phyloP scores from a whole-genome alignment of 1,140 invertebrate species.

The Aphelenchoides besseyi region DNA sequence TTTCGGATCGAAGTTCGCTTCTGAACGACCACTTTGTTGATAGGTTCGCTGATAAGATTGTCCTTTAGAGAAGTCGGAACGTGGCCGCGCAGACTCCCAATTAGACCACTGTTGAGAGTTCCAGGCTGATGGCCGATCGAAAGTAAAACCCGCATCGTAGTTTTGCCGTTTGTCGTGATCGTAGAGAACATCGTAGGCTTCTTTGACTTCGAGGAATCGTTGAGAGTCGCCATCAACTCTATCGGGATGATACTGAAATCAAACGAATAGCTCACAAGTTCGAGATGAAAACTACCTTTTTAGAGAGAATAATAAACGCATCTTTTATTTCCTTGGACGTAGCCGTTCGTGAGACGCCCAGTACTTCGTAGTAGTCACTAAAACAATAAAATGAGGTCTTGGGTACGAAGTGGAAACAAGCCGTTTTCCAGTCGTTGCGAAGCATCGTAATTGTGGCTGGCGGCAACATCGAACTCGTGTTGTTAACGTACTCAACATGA shows the following conservation, averaged over 20 bases:
- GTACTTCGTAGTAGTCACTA: conserved; percentile 9
- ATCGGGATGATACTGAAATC: conserved; percentile 23
- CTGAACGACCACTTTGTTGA: background rate
- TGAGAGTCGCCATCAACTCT: background rate
- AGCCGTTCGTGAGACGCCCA: conserved; percentile 16
- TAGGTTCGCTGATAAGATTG: no score
- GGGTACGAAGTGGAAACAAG: background rate
- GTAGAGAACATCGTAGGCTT: conserved; percentile 15
- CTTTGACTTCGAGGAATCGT: conserved; percentile 10
- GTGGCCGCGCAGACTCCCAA: background rate
- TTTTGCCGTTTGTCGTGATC: conserved; percentile 4
- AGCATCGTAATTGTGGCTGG: no score
- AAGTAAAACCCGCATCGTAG: background rate
- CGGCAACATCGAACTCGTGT: no score
- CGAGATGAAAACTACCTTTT: background rate
- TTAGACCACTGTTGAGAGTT: background rate
- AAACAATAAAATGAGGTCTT: conserved; percentile 1
- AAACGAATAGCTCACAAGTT: background rate
- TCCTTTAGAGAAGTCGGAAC: background rate
- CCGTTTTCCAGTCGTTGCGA: no score
- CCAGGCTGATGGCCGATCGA: background rate
- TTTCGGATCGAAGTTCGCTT: background rate
- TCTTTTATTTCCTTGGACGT: background rate
- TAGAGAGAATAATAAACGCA: conserved; percentile 9
- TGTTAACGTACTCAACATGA: no score